Conservation (phyloP, 2,797 vertebrate genomes). For the Jordanella pulchra region DNA sequence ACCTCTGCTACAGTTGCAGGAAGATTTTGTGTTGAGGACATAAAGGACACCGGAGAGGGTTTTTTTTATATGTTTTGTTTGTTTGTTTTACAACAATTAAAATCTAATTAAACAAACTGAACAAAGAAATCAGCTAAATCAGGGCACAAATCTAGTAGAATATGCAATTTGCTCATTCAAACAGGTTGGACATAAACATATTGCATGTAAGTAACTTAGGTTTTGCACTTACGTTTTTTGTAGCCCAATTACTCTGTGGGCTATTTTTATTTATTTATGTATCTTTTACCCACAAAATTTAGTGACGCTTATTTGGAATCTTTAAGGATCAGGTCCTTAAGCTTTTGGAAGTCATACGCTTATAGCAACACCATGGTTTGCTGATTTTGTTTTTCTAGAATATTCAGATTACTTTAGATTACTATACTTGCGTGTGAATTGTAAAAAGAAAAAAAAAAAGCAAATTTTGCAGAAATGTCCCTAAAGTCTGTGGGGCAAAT, state of each 20-base stretch:
- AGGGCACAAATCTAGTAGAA: neutral
- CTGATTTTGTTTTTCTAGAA: neutral
- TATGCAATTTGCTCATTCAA: too few relatives aligned
- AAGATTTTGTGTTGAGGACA: neutral
- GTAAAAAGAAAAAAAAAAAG: neutral
- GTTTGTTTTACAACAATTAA: too few relatives aligned
- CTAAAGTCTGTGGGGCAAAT: too few relatives aligned
- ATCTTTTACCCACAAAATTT: too few relatives aligned
- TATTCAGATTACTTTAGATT: neutral
- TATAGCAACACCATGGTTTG: neutral
- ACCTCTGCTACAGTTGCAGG: neutral
- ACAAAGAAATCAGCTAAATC: neutral
- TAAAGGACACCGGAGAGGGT: neutral
- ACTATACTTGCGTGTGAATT: conserved; percentile 8
- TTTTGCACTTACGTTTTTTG: too few relatives aligned
- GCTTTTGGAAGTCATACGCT: too few relatives aligned
- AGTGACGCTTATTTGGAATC: too few relatives aligned
- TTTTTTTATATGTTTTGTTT: neutral
- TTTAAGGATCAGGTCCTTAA: too few relatives aligned
- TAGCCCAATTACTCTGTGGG: neutral
- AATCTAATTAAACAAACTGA: neutral
- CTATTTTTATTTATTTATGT: too few relatives aligned
- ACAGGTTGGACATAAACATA: too few relatives aligned
- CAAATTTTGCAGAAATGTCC: neutral
- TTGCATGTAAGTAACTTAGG: neutral